A percentile compares a stretch with the other conserved stretches of the same genome.
phyloP scores from a whole-genome alignment of 2,797 vertebrate genomes.

The Xyrichtys novacula region DNA sequence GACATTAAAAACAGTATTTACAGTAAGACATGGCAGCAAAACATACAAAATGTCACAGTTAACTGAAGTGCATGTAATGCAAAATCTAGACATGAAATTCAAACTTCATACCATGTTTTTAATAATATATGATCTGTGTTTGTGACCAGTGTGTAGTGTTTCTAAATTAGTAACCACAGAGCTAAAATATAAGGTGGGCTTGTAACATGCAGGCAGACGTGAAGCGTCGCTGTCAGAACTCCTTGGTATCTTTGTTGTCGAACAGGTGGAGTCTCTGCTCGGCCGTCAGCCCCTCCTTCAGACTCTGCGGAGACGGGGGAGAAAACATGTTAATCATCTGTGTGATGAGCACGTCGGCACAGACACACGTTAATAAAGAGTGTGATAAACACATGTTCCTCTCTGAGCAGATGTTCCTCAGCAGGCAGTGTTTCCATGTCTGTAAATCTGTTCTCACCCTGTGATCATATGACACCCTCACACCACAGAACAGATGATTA shows the following conservation, averaged over 20 bases:
- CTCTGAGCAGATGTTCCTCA: conserved; percentile 20
- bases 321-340: conserved; percentile 24
- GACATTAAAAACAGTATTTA: conserved; percentile 89
- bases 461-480: conserved; percentile 15
- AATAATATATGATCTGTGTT: conserved; percentile 80
- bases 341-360: too few relatives aligned
- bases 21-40: conserved; percentile 83
- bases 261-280: conserved; percentile 90
- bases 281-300: conserved; percentile 88
- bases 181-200: conserved; percentile 82
- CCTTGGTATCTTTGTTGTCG: conserved; percentile 88
- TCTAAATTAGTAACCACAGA: conserved; percentile 82
- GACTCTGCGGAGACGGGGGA: conserved; percentile 76
- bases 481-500: conserved; percentile 5
- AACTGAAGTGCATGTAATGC: conserved; percentile 89
- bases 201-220: conserved; percentile 81
- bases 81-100: conserved; percentile 85
- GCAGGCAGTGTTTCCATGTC: conserved; percentile 31
- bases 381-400: neutral
- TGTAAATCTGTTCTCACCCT: conserved; percentile 21
- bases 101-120: conserved; percentile 85
- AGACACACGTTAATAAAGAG: conserved; percentile 10
- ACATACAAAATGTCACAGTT: conserved; percentile 82
- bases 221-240: conserved; percentile 82
- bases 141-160: conserved; percentile 86